Evolutionary conservation across 2,888 invertebrate genomes (phyloP), one percentile per base, ranked within the genome.

Genomic region (Brassicogethes aeneus): DNA sequence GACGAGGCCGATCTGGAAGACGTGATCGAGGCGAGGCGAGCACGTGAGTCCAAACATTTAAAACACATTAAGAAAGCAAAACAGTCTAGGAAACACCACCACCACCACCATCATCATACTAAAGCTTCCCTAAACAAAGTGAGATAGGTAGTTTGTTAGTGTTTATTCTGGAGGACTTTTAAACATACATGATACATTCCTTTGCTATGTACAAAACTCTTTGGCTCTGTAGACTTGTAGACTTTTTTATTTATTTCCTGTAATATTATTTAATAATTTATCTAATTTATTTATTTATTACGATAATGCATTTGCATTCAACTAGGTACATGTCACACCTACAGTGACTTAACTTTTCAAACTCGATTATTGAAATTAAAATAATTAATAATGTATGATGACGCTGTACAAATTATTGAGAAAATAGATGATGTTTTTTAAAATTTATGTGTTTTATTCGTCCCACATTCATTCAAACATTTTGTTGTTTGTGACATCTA

Each of bases 41-140:
- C 87, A 85, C 87, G 88, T 87, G 86, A 88, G 88, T 87, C 85
- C 62, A 85, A 83, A 80, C 62, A 61, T 55, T 52, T 52, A 46
- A 51, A 60, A 56, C 57, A 61, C 53, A 59, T 54, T 59, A 64
- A 60, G 60, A 65, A 61, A n/a, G 60, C 62, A 55, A 61, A 60
- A 54, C 3, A 8, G 5, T 55, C 56, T 51, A 61, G 60, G 51
- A 59, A 60, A 52, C 60, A 59, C 40, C 60, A 60, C 47, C 58
- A 60, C n/a, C n/a, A n/a, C n/a, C n/a, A n/a, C n/a, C n/a, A n/a
- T n/a, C n/a, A n/a, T n/a, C n/a, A n/a, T n/a, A n/a, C n/a, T 33
- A 58, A 57, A 52, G 46, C 47, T 42, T 42, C 43, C 51, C 41
- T 42, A 50, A 57, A 57, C 49, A 60, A 56, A 55, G 57, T 61